Base-by-base conservation (phyloP, 2,113 vertebrate genomes). In the Brienomyrus brachyistius region DNA sequence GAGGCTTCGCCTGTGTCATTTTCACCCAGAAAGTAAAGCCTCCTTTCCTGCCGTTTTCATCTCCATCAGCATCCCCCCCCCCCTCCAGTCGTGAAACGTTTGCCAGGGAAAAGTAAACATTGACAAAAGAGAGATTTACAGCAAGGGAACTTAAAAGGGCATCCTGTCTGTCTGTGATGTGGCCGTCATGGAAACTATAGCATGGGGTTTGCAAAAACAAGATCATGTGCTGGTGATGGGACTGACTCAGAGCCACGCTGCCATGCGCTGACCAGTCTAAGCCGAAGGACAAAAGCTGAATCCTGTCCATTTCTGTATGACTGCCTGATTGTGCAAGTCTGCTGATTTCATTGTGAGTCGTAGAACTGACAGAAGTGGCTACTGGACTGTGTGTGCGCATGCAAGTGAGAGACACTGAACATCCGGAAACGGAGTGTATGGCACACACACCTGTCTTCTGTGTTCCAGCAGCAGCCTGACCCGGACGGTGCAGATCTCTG, bases 401-500 rank as follows among this genome's bases (percentile, higher is more conserved):
- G 52, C 8, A 3, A 8, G n/a, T 35, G 35, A 19, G 35, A 83
- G 11, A 11, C 35, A 70, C 4, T 40, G 77, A 50, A 17, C 74
- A 43, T 80, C 74, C 17, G 1, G 77, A 89, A 83, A 90, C 82
- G 50, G 43, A 6, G 83, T 59, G 77, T 82, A 66, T 9, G 27
- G 27, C 43, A 3, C 11, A 35, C 10, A 17, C 52, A 6, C 66
- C 80, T 91, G 91, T 89, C n/a, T 91, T 93, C 89, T 91, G 90
- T 91, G 2, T 91, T 88, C 89, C 91, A 93, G 89, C 91, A 97
- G 96, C 92, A 97, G 96, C 91, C 93, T 98, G 92, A 98, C 97
- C 85, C 98, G 96, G 96, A 96, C 89, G 1, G 97, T 99, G 94
- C 97, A 98, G 94, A 97, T 99, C 95, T 96, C 97, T 88, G 98